phyloP scores from a whole-genome alignment of 2,113 vertebrate genomes.

The Pimephales promelas region DNA sequence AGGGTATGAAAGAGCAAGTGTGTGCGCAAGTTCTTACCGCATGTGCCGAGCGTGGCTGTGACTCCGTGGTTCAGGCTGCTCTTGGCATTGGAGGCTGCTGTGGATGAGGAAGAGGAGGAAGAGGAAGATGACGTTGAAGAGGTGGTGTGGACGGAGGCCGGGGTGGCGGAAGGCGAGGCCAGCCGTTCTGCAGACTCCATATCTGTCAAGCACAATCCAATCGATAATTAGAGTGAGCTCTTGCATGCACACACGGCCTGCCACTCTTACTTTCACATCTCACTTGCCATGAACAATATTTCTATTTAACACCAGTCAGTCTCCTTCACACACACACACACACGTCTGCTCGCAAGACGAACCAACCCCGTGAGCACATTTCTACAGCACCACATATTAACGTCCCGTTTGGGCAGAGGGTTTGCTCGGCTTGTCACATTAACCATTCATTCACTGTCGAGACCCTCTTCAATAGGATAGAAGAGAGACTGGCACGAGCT shows the following conservation, averaged over 20 bases:
- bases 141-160: constrained; percentile 84
- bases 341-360: not conserved
- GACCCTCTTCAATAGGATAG: constrained; percentile 31
- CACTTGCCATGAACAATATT: constrained; percentile 81
- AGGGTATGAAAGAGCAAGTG: constrained; percentile 40
- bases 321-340: constrained; percentile 60
- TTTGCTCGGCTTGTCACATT: constrained; percentile 49
- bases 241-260: constrained; percentile 56
- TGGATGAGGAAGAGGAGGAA: constrained; percentile 79
- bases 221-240: constrained; percentile 58
- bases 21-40: constrained; percentile 78
- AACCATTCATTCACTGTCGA: constrained; percentile 46
- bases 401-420: constrained; percentile 37
- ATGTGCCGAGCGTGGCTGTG: constrained; percentile 82
- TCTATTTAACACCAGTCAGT: constrained; percentile 76
- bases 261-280: constrained; percentile 80
- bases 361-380: not conserved
- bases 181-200: constrained; percentile 91
- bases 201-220: constrained; percentile 74
- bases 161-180: constrained; percentile 79
- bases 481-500: constrained; percentile 14
- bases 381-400: constrained; percentile 33
- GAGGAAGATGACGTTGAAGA: constrained; percentile 71
- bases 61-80: constrained; percentile 86
- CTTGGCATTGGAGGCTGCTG: constrained; percentile 81